These are phyloP conservation scores for Drosophila pruinosa DNA, from an alignment of 1,140 invertebrate genomes.

Conservation along the genomic window DNA sequence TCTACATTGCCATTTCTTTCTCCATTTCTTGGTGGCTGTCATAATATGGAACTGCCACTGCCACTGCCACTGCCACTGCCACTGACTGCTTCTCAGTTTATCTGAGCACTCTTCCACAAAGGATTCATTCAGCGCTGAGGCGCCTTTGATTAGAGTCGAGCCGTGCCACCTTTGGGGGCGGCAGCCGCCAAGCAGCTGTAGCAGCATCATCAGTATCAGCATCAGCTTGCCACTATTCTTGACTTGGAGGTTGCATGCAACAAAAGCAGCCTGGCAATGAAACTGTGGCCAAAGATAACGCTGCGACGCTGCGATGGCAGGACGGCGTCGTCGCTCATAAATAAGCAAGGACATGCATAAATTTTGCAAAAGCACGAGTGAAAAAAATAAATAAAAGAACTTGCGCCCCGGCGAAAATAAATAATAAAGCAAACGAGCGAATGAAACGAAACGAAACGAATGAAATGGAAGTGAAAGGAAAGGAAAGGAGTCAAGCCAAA, in stretches of 20 bases:
- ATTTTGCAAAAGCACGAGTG: slow-evolving; percentile 70
- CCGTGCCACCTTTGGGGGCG: slow-evolving; percentile 66
- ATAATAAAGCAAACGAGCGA: slow-evolving; percentile 57
- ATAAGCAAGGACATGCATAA: slow-evolving; percentile 81
- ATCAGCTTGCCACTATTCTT: slow-evolving; percentile 51
- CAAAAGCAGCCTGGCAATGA: slow-evolving; percentile 66
- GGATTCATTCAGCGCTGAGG: slow-evolving; percentile 75
- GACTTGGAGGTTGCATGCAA: slow-evolving; percentile 19
- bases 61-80: not conserved
- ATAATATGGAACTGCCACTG: slow-evolving; percentile 34
- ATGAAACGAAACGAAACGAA: not conserved
- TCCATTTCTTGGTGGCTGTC: slow-evolving; percentile 21
- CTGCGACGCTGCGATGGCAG: slow-evolving; percentile 33
- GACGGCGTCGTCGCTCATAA: slow-evolving; percentile 74
- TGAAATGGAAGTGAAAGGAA: not conserved
- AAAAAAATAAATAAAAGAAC: slow-evolving; percentile 44
- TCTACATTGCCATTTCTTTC: slow-evolving; percentile 75
- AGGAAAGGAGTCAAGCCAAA: not conserved
- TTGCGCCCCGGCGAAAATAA: slow-evolving; percentile 48
- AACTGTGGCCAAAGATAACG: slow-evolving; percentile 78
- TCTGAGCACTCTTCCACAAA: slow-evolving; percentile 72
- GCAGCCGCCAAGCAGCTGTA: not conserved
- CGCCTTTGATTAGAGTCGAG: slow-evolving; percentile 75
- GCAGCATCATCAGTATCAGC: slow-evolving; percentile 4
- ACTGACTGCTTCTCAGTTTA: slow-evolving; percentile 55